Evolutionary conservation across 1,140 invertebrate species (phyloP), one percentile per base, ranked within the genome.

Genomic region (Hypsibius dujardini): DNA sequence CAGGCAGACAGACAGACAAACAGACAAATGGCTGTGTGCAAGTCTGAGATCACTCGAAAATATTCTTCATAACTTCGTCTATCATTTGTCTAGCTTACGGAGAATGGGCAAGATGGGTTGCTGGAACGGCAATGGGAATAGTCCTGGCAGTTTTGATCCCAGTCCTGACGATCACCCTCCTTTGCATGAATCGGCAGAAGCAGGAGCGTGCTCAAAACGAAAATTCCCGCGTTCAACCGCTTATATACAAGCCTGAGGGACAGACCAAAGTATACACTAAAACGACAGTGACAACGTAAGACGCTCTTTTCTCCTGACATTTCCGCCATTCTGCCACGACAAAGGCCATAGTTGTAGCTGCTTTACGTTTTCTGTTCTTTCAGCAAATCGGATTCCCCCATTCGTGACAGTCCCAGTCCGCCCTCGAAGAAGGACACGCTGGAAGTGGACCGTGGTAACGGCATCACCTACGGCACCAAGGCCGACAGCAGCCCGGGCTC

Each of bases 101-200:
- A 67, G 62, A 67, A 42, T 67, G 62, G 62, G 12, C 62, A 3
- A 67, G 62, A 67, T 67, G 62, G 62, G 62, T 67, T 67, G 84
- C 88, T 1, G 88, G 87, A 45, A 81, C 87, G n/a, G 87, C 88
- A 2, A 84, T 84, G 75, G 87, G 87, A 69, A 86, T 90, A 75
- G 84, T 89, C 72, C 77, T 88, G 40, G 85, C 85, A 40, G 84
- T 88, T 45, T 79, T 92, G 73, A 79, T 90, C 71, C 89, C 89
- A 0, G 82, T 89, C 46, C 75, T 90, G 3, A 42, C 62, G 12
- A 45, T 67, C 62, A 67, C 42, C 12, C 42, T 67, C 12, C 62
- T 67, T 7, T 67, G 62, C 45, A 7, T 67, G 12, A 67, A 42
- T 42, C 12, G 42, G 62, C 12, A 67, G n/a, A 56, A 56, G 50